Base-by-base conservation (phyloP, 2,888 invertebrate species). In the Erynnis tages region DNA sequence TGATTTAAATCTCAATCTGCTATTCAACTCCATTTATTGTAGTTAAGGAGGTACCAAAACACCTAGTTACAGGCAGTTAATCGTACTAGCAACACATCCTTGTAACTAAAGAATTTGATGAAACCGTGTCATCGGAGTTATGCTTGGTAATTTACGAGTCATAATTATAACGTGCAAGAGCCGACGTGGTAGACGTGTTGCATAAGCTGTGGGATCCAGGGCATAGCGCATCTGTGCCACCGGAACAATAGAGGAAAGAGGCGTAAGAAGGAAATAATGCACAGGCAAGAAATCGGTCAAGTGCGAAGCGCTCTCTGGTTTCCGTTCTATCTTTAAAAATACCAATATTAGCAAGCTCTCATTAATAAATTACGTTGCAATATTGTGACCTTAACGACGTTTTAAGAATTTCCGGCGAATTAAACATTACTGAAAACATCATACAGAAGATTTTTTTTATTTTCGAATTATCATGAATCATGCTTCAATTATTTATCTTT, bases 141-240 rank as follows among this genome's bases (percentile, higher is more conserved):
- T 50, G 37, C 44, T 43, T 30, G 23, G 37, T 52, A 44, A 44
- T 44, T 44, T 44, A 44, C 50, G 29, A 37, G 29, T 34, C 43
- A 62, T 63, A 68, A 71, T 69, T 66, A 71, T 61, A 61, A 64
- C 62, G 59, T 65, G 66, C 63, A 67, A 63, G 58, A 62, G 60
- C 52, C 41, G 47, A 34, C 16, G 34, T 34, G 25, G 55, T 54
- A 56, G 54, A 53, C 52, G 57, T 34, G 71, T 83, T 82, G 75
- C 80, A 76, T 82, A 83, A 82, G 75, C 63, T 77, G 81, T 83
- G 84, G 78, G 83, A 83, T 83, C 69, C 75, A 66, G 78, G 82
- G 62, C 79, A 68, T 65, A 67, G 67, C 61, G 69, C 74, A 82
- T 69, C 71, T 66, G 74, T 79, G 85, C 79, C 75, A 85, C 66